A percentile compares a stretch with the other conserved stretches of the same genome.
These are phyloP conservation scores for Junco hyemalis DNA, from an alignment of 2,113 vertebrate genomes.

Conservation along the genomic window DNA sequence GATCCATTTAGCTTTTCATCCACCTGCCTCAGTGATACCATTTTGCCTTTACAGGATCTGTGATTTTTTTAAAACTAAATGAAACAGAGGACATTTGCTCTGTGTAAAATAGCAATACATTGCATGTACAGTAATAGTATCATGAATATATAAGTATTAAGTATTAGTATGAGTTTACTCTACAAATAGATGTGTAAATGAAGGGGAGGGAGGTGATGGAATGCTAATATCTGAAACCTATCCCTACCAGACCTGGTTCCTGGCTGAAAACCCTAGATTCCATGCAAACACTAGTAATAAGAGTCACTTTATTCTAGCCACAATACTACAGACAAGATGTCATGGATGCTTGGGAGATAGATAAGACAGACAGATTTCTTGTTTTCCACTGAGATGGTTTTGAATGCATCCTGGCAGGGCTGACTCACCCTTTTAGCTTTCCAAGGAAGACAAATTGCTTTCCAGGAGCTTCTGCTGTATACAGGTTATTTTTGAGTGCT, in stretches of 20 bases:
- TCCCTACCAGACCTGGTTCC: not conserved
- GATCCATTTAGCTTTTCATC: not conserved
- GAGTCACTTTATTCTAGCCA: not conserved
- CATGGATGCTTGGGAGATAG: not conserved
- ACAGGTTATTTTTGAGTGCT: slow-evolving; percentile 16
- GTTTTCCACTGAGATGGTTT: slow-evolving; percentile 36
- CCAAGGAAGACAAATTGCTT: slow-evolving; percentile 54
- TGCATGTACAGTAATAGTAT: not conserved
- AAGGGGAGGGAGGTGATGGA: not conserved
- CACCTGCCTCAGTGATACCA: not conserved
- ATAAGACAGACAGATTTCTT: slow-evolving; percentile 25
- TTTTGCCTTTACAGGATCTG: not conserved
- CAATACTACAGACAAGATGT: not conserved
- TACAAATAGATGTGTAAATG: not conserved
- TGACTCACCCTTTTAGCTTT: slow-evolving; percentile 51
- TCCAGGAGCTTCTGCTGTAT: slow-evolving; percentile 26
- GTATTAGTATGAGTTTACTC: not conserved
- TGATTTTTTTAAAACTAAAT: not conserved
- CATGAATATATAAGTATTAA: not conserved
- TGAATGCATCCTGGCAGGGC: not conserved
- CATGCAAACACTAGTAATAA: not conserved
- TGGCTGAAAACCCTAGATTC: not conserved
- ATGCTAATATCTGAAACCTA: not conserved
- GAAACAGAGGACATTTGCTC: not conserved
- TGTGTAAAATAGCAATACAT: not conserved